Percentiles rank a stretch among this genome's conserved stretches.
phyloP scores from a whole-genome alignment of 2,797 vertebrate species.

The Sphenodon punctatus region DNA sequence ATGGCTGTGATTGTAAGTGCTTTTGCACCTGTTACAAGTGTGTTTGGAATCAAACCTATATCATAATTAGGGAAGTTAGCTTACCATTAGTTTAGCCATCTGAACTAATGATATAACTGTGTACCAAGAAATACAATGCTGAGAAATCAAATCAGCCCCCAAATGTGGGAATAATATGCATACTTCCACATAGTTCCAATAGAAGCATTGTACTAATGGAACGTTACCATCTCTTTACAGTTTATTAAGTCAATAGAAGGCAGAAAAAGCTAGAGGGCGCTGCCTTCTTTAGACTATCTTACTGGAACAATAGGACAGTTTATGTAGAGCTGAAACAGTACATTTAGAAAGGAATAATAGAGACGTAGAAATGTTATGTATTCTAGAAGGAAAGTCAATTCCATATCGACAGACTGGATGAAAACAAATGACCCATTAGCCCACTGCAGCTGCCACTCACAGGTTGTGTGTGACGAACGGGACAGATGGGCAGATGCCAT shows the following conservation, averaged over 20 bases:
- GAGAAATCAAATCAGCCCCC: neutral
- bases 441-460: no score
- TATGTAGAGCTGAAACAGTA: rapidly evolving
- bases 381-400: neutral
- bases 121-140: neutral
- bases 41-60: no score
- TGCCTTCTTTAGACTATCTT: slow-evolving; percentile 14
- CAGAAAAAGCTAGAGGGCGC: slow-evolving; percentile 46
- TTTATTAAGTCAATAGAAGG: neutral
- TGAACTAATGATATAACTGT: neutral
- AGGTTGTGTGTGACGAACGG: no score
- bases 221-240: neutral
- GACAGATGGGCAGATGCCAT: no score
- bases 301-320: neutral
- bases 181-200: no score
- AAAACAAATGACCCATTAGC: no score
- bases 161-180: rapidly evolving
- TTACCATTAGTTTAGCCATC: neutral
- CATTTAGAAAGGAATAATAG: neutral
- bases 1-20: no score
- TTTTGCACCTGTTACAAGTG: no score
- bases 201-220: neutral
- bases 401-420: neutral
- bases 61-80: neutral
- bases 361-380: neutral